A percentile compares a stretch with the other conserved stretches of the same genome.
These are phyloP conservation scores for Aphrocallistes beatrix DNA, from an alignment of 37 sponge, comb jelly and placozoan genomes.

Conservation along the genomic window DNA sequence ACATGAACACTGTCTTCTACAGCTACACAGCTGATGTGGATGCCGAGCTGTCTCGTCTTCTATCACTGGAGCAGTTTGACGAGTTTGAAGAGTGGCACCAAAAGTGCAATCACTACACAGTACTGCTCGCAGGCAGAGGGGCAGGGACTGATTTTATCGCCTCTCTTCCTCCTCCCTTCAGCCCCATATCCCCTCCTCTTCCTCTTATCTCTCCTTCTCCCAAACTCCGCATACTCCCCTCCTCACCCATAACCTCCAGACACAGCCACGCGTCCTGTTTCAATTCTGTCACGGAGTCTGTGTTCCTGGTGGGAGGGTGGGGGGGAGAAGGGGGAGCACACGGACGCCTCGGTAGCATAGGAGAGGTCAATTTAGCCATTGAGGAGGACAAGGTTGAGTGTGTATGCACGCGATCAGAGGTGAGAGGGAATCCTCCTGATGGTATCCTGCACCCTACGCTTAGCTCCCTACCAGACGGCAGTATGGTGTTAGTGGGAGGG, in stretches of 20 bases:
- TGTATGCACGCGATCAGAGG: not conserved
- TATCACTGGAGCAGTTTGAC: slow-evolving; percentile 61
- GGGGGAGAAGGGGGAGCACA: not conserved
- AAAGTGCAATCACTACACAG: slow-evolving; percentile 62
- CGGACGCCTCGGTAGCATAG: not conserved
- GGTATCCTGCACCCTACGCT: slow-evolving; percentile 12
- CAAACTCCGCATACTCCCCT: not conserved
- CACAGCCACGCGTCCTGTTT: slow-evolving; percentile 4
- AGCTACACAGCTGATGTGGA: not conserved
- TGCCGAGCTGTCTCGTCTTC: slow-evolving; percentile 28
- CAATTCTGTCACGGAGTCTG: not conserved
- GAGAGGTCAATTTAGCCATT: not conserved
- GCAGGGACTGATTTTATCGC: not conserved
- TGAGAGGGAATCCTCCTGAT: not conserved
- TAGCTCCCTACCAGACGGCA: not conserved
- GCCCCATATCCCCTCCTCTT: not conserved
- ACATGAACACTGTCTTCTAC: slow-evolving; percentile 60
- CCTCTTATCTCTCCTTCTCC: not conserved
- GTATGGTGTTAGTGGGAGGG: slow-evolving; percentile 19
- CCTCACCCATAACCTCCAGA: not conserved
- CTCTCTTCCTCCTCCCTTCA: not conserved
- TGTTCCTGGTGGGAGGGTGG: not conserved
- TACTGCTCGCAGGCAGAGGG: slow-evolving; percentile 34
- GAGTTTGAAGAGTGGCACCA: slow-evolving; percentile 76
- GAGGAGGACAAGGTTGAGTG: not conserved